These are phyloP conservation scores for Parnassius orleans DNA, from an alignment of 2,888 invertebrate genomes.

Conservation along the genomic window DNA sequence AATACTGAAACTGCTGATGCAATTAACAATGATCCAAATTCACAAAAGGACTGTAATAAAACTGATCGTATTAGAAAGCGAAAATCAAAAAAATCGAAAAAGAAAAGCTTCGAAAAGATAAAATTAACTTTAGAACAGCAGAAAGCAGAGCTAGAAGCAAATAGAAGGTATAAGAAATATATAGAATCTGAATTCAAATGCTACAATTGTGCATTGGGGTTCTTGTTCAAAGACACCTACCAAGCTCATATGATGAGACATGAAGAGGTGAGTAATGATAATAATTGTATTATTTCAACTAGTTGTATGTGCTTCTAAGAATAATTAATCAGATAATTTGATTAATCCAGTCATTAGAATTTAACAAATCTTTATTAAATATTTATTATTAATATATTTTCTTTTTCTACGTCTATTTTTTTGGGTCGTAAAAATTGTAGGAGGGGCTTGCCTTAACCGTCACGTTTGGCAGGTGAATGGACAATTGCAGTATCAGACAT, in stretches of 20 bases:
- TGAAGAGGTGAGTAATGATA: conserved; percentile 56
- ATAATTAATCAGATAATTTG: too few species aligned
- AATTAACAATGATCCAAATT: conserved; percentile 21
- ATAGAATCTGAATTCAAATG: conserved; percentile 66
- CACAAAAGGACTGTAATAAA: conserved; percentile 2
- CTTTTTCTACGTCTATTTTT: too few species aligned
- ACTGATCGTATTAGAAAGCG: conserved; percentile 31
- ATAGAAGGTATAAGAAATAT: conserved; percentile 63
- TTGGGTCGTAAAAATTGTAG: too few species aligned
- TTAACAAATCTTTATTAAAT: too few species aligned
- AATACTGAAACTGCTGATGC: conserved; percentile 22
- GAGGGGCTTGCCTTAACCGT: too few species aligned
- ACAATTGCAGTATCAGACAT: too few species aligned
- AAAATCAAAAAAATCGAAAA: conserved; percentile 39
- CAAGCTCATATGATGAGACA: conserved; percentile 75
- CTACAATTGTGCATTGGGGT: conserved; percentile 61
- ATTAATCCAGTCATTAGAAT: too few species aligned
- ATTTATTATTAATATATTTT: too few species aligned
- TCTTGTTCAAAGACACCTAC: conserved; percentile 68
- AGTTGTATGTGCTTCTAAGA: too few species aligned
- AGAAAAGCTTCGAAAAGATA: conserved; percentile 50
- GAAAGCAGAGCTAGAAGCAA: conserved; percentile 57
- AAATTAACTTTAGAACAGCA: conserved; percentile 60
- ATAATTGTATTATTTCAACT: too few species aligned
- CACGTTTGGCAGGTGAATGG: too few species aligned